Evolutionary conservation across 2,797 vertebrate species (phyloP).

Genomic region (Clarias fuscus): DNA sequence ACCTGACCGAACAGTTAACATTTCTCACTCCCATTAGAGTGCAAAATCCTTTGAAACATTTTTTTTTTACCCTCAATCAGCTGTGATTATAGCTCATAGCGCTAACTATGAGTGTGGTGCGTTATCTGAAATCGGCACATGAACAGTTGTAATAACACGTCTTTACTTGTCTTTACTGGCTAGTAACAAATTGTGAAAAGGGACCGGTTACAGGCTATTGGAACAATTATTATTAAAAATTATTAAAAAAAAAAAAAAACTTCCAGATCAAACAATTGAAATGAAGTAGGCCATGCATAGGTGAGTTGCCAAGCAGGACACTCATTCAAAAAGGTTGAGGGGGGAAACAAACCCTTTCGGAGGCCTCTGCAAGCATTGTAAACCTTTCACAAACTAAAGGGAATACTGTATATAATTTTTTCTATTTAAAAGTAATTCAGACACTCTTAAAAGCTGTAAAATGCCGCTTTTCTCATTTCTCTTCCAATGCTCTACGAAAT

Average conservation of each 20-base stretch:
- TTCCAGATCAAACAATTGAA: neutral
- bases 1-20: neutral
- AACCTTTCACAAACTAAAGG: neutral
- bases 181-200: too few species aligned
- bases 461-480: neutral
- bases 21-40: neutral
- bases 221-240: neutral
- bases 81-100: too few species aligned
- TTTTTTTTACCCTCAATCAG: neutral
- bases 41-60: neutral
- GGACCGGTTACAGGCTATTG: neutral
- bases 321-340: constrained; percentile 14
- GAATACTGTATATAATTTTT: too few species aligned
- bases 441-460: neutral
- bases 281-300: constrained; percentile 64
- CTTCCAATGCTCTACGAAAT: neutral
- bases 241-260: too few species aligned
- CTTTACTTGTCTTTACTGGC: neutral
- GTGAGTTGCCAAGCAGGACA: constrained; percentile 43
- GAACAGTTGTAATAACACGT: neutral
- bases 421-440: neutral
- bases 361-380: constrained; percentile 48
- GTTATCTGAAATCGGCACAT: neutral
- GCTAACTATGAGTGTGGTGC: neutral
- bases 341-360: constrained; percentile 42